Percentiles rank a stretch among this genome's conserved stretches.
These are phyloP conservation scores for Xenus cinereus DNA, from an alignment of 2,113 vertebrate species.

Conservation along the genomic window DNA sequence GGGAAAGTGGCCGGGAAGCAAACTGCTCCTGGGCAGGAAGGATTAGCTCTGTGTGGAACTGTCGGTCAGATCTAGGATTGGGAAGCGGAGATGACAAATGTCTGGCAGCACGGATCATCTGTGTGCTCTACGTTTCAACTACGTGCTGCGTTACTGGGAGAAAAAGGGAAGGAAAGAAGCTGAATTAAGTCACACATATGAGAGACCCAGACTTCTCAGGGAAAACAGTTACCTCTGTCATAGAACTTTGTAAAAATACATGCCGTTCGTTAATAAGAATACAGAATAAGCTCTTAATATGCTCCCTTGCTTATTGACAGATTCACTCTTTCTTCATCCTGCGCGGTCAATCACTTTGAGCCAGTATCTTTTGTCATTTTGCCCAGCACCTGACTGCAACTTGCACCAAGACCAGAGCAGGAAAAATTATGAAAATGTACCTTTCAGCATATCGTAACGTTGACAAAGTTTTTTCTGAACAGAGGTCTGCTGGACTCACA, in stretches of 20 bases:
- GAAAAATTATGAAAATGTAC: constrained; percentile 32
- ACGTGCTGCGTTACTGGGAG: background rate
- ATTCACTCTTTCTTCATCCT: background rate
- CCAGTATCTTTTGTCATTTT: background rate
- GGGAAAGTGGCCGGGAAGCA: background rate
- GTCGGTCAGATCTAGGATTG: background rate
- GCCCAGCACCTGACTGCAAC: background rate
- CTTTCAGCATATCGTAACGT: constrained; percentile 86
- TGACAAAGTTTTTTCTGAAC: constrained; percentile 86
- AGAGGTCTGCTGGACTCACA: constrained; percentile 86
- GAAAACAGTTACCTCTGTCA: background rate
- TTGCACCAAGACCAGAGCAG: background rate
- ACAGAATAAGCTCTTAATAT: background rate
- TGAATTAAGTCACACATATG: background rate
- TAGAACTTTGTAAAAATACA: background rate
- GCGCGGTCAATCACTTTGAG: background rate
- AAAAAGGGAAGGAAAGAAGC: background rate
- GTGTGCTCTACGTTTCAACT: background rate
- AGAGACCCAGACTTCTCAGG: background rate
- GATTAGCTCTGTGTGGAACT: background rate
- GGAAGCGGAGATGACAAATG: background rate
- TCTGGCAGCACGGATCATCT: background rate
- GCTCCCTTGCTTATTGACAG: background rate
- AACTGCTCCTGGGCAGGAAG: background rate
- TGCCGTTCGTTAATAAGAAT: background rate